phyloP scores from a whole-genome alignment of 2,888 invertebrate species.

The Oligia strigilis region DNA sequence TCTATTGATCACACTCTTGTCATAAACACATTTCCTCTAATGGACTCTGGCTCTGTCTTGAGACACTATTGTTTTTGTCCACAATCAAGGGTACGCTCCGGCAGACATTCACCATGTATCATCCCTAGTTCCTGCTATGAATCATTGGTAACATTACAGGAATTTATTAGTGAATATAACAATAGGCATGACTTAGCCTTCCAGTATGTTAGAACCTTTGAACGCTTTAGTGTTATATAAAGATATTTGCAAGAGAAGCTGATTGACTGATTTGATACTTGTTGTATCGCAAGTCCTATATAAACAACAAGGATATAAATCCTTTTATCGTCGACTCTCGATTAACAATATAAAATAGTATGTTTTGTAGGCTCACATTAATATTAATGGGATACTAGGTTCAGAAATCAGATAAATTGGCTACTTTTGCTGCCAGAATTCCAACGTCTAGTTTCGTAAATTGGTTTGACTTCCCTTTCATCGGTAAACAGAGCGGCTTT shows the following conservation, averaged over 20 bases:
- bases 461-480: conserved; percentile 75
- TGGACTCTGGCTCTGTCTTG: conserved; percentile 81
- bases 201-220: conserved; percentile 3
- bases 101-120: conserved; percentile 73
- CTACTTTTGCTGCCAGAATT: conserved; percentile 68
- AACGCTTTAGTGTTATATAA: conserved; percentile 2
- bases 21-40: conserved; percentile 86
- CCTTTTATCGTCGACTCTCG: conserved; percentile 25
- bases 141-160: conserved; percentile 68
- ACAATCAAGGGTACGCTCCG: conserved; percentile 75
- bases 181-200: conserved; percentile 17
- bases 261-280: conserved; percentile 13
- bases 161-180: conserved; percentile 58
- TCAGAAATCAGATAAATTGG: conserved; percentile 64
- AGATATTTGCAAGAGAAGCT: conserved; percentile 7
- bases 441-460: conserved; percentile 70
- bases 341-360: conserved; percentile 37
- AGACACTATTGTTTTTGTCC: conserved; percentile 84
- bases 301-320: conserved; percentile 30
- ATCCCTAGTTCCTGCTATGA: conserved; percentile 69
- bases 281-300: not conserved
- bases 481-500: conserved; percentile 75
- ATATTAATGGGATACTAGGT: conserved; percentile 59
- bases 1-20: conserved; percentile 87
- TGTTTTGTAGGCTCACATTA: conserved; percentile 42